Evolutionary conservation across 64 coral and sea anemone genomes (phyloP).

Genomic region (Trachythela sp.): DNA sequence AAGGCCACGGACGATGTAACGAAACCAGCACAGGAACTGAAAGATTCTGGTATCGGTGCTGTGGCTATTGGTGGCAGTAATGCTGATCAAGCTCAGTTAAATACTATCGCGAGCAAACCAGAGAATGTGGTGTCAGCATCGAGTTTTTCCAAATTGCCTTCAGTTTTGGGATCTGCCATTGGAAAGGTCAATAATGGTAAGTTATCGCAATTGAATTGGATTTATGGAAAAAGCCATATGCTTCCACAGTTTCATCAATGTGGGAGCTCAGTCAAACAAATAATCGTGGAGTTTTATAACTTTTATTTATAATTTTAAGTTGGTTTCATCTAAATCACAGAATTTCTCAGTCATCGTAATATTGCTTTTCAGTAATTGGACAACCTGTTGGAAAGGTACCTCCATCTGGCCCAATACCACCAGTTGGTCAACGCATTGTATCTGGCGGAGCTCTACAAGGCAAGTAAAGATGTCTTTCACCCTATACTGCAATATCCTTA

Average conservation of each 20-base stretch:
- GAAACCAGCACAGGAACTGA: not conserved
- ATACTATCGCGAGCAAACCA: not conserved
- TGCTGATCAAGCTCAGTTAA: not conserved
- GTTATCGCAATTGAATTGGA: not conserved
- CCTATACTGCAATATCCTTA: too few relatives aligned
- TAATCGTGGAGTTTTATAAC: too few relatives aligned
- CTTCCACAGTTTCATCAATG: too few relatives aligned
- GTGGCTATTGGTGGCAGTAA: not conserved
- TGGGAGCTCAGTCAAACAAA: too few relatives aligned
- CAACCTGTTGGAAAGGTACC: not conserved
- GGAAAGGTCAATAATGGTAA: not conserved
- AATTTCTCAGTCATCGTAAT: too few relatives aligned
- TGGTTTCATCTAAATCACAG: too few relatives aligned
- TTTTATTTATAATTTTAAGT: too few relatives aligned
- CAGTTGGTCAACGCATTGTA: not conserved
- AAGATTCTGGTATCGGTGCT: not conserved
- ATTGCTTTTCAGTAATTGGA: not conserved
- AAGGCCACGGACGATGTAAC: not conserved
- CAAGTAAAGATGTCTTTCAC: too few relatives aligned
- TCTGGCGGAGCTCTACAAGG: too few relatives aligned
- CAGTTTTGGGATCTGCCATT: not conserved
- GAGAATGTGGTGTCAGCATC: not conserved
- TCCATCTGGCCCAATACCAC: not conserved
- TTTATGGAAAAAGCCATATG: too few relatives aligned
- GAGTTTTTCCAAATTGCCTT: not conserved